Evolutionary conservation across 2,113 vertebrate species (phyloP).

Genomic region (Apodemus speciosus): DNA sequence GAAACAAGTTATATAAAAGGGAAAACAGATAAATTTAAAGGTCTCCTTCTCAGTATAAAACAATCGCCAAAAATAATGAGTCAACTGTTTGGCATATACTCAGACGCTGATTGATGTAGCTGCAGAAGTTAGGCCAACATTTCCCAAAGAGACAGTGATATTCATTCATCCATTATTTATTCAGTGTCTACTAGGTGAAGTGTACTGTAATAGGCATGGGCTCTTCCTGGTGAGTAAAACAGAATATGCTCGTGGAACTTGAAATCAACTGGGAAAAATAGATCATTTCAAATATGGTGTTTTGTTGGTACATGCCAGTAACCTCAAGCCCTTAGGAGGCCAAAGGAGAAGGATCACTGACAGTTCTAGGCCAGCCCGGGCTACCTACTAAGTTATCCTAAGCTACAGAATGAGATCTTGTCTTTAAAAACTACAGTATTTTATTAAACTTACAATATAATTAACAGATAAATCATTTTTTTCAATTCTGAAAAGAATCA

Average conservation of each 20-base stretch:
- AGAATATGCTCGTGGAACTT: slow-evolving; percentile 20
- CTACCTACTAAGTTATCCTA: background rate
- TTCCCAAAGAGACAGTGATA: slow-evolving; percentile 45
- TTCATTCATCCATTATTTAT: slow-evolving; percentile 28
- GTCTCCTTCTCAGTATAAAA: slow-evolving; percentile 43
- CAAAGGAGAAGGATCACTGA: background rate
- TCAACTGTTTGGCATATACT: slow-evolving; percentile 25
- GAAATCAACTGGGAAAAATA: slow-evolving; percentile 19
- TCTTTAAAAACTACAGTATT: background rate
- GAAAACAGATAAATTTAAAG: slow-evolving; percentile 44
- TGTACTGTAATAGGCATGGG: background rate
- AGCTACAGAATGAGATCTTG: background rate
- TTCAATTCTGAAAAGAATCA: background rate
- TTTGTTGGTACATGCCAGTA: background rate
- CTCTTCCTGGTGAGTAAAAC: slow-evolving; percentile 36
- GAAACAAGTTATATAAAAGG: slow-evolving; percentile 29
- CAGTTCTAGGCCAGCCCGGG: background rate
- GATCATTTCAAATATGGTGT: slow-evolving; percentile 5
- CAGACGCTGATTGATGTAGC: background rate
- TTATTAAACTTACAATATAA: slow-evolving; percentile 28
- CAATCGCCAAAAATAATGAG: slow-evolving; percentile 49
- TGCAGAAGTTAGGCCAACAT: background rate
- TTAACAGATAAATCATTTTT: background rate
- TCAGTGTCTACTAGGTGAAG: slow-evolving; percentile 8
- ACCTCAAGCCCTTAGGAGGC: background rate